Percentiles rank a stretch among this genome's conserved stretches.
These are phyloP conservation scores for Drosophila niveifrons DNA, from an alignment of 2,888 invertebrate species.

Conservation along the genomic window DNA sequence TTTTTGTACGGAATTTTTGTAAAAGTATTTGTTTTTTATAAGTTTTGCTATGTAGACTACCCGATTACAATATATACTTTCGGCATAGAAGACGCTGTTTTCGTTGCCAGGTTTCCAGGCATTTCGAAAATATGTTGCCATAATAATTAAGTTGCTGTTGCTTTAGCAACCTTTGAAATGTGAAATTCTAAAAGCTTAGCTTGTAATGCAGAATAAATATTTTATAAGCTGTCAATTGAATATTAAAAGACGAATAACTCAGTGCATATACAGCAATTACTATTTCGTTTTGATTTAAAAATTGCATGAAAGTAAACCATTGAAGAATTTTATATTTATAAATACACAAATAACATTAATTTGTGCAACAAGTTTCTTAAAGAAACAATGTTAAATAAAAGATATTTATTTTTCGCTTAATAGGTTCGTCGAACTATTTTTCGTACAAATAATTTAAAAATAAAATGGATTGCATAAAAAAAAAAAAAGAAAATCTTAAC, in stretches of 20 bases:
- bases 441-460: too few relatives aligned
- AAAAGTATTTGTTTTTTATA: conserved; percentile 26
- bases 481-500: too few relatives aligned
- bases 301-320: too few relatives aligned
- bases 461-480: too few relatives aligned
- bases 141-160: conserved; percentile 24
- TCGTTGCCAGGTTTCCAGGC: conserved; percentile 37
- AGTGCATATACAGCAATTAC: too few relatives aligned
- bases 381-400: too few relatives aligned
- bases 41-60: not conserved
- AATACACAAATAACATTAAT: too few relatives aligned
- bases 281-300: too few relatives aligned
- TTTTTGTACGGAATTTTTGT: conserved; percentile 12
- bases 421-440: too few relatives aligned
- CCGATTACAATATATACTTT: conserved; percentile 14
- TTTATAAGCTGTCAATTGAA: not conserved
- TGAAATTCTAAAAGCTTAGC: not conserved
- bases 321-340: too few relatives aligned
- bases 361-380: too few relatives aligned
- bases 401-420: too few relatives aligned
- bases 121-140: conserved; percentile 28
- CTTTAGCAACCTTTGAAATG: conserved; percentile 30
- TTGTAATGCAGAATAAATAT: not conserved
- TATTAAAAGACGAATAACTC: not conserved
- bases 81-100: conserved; percentile 15